These are phyloP conservation scores for Rhodinocichla rosea DNA, from an alignment of 2,113 vertebrate species.

Conservation along the genomic window DNA sequence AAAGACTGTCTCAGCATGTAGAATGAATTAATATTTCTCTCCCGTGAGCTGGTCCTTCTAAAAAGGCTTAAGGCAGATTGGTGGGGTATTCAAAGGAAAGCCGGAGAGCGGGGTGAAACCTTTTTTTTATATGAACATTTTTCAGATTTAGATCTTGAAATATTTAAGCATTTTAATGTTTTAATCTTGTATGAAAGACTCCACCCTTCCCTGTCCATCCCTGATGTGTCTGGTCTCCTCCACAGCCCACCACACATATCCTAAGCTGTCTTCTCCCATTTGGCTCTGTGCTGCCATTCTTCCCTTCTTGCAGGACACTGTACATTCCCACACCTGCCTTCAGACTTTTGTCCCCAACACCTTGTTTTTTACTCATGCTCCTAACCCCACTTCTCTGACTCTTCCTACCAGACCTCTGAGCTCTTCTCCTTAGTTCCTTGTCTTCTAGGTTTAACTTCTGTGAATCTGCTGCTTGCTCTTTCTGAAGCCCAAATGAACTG, in stretches of 20 bases:
- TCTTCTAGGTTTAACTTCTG: not conserved
- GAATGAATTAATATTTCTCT: conserved; percentile 34
- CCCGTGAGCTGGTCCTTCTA: conserved; percentile 31
- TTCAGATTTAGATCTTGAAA: conserved; percentile 38
- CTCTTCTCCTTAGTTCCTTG: not conserved
- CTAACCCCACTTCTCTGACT: not conserved
- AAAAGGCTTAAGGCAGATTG: conserved; percentile 57
- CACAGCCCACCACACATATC: not conserved
- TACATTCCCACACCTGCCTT: not conserved
- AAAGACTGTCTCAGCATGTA: conserved; percentile 58
- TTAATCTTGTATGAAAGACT: not conserved
- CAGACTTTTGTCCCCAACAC: not conserved
- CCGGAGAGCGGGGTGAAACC: not conserved
- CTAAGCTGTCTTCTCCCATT: not conserved
- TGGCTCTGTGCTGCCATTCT: not conserved
- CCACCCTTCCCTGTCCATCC: not conserved
- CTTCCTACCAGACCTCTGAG: not conserved
- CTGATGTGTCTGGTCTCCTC: not conserved
- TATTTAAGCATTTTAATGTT: not conserved
- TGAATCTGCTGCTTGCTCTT: not conserved
- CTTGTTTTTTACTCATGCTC: not conserved
- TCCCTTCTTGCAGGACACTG: not conserved
- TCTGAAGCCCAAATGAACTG: not conserved
- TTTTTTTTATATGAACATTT: conserved; percentile 17
- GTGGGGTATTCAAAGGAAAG: conserved; percentile 50